A percentile compares a stretch with the other conserved stretches of the same genome.
These are phyloP conservation scores for Lepidotrigona ventralis DNA, from an alignment of 1,140 invertebrate genomes.

Conservation along the genomic window DNA sequence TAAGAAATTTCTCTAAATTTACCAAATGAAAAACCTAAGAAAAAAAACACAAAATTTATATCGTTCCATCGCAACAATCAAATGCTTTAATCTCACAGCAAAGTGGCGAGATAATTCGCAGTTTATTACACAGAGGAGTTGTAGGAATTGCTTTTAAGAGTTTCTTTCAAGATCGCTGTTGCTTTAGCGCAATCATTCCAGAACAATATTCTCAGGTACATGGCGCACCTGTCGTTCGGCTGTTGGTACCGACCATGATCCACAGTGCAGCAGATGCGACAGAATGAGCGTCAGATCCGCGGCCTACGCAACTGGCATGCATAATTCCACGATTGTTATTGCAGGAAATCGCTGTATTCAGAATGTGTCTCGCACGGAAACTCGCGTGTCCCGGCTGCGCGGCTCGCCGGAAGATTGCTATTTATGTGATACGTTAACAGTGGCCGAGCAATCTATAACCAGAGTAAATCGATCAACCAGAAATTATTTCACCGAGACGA, in stretches of 20 bases:
- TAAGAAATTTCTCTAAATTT: no score
- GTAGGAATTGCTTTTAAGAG: no score
- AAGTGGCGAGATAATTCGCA: no score
- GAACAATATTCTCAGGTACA: neutral
- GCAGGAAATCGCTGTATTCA: constrained; percentile 42
- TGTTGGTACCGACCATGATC: constrained; percentile 5
- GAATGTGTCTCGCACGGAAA: constrained; percentile 41
- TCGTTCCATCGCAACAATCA: no score
- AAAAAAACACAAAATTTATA: no score
- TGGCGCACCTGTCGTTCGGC: neutral
- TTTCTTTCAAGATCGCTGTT: neutral
- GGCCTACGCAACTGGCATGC: constrained; percentile 30
- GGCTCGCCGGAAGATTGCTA: constrained; percentile 35
- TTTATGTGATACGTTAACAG: constrained; percentile 39
- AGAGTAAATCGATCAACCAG: neutral
- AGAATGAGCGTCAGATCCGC: neutral
- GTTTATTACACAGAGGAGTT: neutral
- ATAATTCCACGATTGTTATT: constrained; percentile 46
- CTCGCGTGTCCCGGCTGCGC: constrained; percentile 2
- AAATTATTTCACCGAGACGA: neutral
- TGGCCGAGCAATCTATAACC: neutral
- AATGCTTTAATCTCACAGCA: no score
- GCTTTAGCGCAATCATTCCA: neutral
- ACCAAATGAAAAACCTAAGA: no score
- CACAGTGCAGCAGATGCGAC: constrained; percentile 25